Conservation (phyloP, 2,113 vertebrate genomes). For the Galbula dea region DNA sequence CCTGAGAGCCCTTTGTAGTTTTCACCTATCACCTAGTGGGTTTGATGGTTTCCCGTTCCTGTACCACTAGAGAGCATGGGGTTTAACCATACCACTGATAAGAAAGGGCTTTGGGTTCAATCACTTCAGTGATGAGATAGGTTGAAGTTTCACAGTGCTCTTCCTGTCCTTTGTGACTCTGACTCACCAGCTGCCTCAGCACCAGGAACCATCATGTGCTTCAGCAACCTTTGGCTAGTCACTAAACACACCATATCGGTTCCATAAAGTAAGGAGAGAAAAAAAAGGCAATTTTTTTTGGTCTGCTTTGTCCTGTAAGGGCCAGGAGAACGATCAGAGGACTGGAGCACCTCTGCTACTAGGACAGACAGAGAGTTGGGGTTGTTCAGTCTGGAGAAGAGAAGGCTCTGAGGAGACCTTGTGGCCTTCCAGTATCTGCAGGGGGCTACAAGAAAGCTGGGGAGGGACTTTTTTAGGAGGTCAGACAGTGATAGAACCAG, state of each 20-base stretch:
- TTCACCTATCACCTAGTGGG: neutral
- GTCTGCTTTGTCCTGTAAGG: neutral
- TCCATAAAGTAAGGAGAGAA: neutral
- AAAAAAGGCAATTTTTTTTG: rapidly evolving
- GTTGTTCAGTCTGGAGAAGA: too few species aligned
- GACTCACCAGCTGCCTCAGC: neutral
- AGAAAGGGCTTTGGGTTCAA: neutral
- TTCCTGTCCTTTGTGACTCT: neutral
- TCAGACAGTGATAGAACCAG: too few species aligned
- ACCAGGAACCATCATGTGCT: rapidly evolving
- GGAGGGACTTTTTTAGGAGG: too few species aligned
- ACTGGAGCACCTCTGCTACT: too few species aligned
- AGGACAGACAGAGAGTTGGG: too few species aligned
- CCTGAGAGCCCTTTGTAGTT: neutral
- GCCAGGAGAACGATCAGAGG: too few species aligned
- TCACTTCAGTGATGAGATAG: neutral
- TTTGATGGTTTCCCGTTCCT: neutral
- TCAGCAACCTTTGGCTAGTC: neutral
- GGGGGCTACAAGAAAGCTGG: too few species aligned
- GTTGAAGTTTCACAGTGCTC: neutral
- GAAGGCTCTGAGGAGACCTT: too few species aligned
- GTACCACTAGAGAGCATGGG: neutral
- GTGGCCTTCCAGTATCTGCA: too few species aligned
- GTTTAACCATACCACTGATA: neutral
- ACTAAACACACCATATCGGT: neutral